phyloP scores from a whole-genome alignment of 37 sponge, comb jelly and placozoan genomes.

The Aphrocallistes beatrix region DNA sequence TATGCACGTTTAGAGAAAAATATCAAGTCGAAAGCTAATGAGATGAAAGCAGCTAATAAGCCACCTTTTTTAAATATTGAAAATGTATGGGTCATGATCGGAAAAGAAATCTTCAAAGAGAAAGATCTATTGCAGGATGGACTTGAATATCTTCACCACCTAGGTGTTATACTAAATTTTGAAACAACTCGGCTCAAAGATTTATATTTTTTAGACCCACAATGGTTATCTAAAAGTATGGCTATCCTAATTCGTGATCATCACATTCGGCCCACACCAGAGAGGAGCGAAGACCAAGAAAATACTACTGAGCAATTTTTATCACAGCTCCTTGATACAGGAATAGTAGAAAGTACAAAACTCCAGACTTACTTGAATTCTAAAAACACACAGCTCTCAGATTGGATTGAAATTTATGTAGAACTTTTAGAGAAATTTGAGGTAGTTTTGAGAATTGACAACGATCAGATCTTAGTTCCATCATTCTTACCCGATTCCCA shows the following conservation, averaged over 20 bases:
- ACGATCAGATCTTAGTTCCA: not conserved
- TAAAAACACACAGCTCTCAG: not conserved
- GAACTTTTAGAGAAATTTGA: constrained; percentile 11
- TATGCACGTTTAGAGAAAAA: not conserved
- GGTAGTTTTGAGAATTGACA: not conserved
- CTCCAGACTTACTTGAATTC: not conserved
- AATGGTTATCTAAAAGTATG: constrained; percentile 17
- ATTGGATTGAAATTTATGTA: not conserved
- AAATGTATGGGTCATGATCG: not conserved
- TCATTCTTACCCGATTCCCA: constrained; percentile 8
- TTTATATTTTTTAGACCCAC: not conserved
- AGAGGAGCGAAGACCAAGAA: not conserved
- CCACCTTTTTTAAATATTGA: not conserved
- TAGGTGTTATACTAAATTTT: not conserved
- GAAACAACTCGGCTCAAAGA: constrained; percentile 5
- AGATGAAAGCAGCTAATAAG: not conserved
- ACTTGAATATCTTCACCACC: constrained; percentile 3
- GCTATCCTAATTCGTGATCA: not conserved
- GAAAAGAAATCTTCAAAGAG: not conserved
- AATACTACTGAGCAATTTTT: not conserved
- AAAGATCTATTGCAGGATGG: constrained; percentile 18
- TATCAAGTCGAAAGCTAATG: not conserved
- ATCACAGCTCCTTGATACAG: not conserved
- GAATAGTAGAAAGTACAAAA: not conserved
- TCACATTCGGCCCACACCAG: constrained; percentile 1